Evolutionary conservation across 1,140 invertebrate species (phyloP).

Genomic region (Centruroides sculpturatus): DNA sequence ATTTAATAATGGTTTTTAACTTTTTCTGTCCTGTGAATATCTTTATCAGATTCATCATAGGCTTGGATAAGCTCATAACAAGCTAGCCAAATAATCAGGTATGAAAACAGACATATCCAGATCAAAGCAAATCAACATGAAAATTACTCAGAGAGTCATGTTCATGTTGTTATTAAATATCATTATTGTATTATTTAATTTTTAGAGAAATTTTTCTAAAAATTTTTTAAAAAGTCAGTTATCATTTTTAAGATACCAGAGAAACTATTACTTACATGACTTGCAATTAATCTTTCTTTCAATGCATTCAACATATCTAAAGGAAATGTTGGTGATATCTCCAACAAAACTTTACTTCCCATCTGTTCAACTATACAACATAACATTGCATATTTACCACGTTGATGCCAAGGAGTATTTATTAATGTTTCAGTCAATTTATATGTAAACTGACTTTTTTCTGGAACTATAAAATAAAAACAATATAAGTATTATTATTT

Average conservation of each 20-base stretch:
- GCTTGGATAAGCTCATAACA: no score
- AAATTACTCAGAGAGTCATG: no score
- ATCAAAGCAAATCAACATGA: no score
- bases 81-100: no score
- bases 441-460: not conserved
- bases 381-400: slow-evolving; percentile 26
- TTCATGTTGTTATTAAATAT: no score
- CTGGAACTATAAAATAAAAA: slow-evolving; percentile 1
- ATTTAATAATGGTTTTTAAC: no score
- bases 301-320: slow-evolving; percentile 21
- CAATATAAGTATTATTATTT: not conserved
- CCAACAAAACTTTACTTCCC: slow-evolving; percentile 20
- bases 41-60: no score
- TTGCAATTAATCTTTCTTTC: slow-evolving; percentile 23
- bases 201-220: no score
- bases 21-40: no score
- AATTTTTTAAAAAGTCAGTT: not conserved
- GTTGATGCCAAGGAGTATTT: slow-evolving; percentile 5
- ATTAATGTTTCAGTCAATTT: slow-evolving; percentile 1
- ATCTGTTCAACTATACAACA: slow-evolving; percentile 19
- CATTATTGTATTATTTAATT: no score
- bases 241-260: not conserved
- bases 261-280: slow-evolving; percentile 23
- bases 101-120: no score
- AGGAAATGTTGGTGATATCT: slow-evolving; percentile 20